Percentiles rank a stretch among this genome's conserved stretches.
phyloP scores from a whole-genome alignment of 2,113 vertebrate species.

The Xenus cinereus region DNA sequence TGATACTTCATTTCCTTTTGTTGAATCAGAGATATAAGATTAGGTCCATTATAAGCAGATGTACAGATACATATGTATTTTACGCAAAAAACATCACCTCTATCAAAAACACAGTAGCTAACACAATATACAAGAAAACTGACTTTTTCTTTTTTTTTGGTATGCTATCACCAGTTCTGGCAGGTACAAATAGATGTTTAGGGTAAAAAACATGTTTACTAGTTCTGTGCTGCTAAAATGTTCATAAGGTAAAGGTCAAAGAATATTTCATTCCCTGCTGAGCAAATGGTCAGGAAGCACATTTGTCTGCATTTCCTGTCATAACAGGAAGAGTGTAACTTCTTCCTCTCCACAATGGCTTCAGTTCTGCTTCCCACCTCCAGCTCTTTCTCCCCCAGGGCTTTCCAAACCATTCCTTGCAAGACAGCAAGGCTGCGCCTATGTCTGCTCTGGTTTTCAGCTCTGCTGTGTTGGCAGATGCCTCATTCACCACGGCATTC shows the following conservation, averaged over 20 bases:
- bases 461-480: slow-evolving; percentile 64
- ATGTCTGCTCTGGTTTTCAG: slow-evolving; percentile 57
- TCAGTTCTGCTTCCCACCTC: slow-evolving; percentile 96
- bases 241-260: slow-evolving; percentile 83
- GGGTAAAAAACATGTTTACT: slow-evolving; percentile 80
- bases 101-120: background rate
- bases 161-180: background rate
- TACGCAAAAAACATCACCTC: background rate
- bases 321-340: slow-evolving; percentile 99
- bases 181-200: slow-evolving; percentile 63
- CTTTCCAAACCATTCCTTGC: slow-evolving; percentile 79
- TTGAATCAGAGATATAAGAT: background rate
- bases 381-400: slow-evolving; percentile 84
- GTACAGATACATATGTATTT: background rate
- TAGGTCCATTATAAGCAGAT: background rate
- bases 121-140: background rate
- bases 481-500: slow-evolving; percentile 42
- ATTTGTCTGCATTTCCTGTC: slow-evolving; percentile 99
- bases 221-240: slow-evolving; percentile 74
- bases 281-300: slow-evolving; percentile 96
- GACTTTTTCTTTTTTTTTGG: background rate
- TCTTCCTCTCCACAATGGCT: slow-evolving; percentile 99
- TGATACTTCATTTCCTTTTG: background rate
- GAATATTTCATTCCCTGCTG: slow-evolving; percentile 84
- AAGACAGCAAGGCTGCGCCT: slow-evolving; percentile 74